Base-by-base conservation (phyloP, 2,797 vertebrate genomes). In the Falco cherrug region DNA sequence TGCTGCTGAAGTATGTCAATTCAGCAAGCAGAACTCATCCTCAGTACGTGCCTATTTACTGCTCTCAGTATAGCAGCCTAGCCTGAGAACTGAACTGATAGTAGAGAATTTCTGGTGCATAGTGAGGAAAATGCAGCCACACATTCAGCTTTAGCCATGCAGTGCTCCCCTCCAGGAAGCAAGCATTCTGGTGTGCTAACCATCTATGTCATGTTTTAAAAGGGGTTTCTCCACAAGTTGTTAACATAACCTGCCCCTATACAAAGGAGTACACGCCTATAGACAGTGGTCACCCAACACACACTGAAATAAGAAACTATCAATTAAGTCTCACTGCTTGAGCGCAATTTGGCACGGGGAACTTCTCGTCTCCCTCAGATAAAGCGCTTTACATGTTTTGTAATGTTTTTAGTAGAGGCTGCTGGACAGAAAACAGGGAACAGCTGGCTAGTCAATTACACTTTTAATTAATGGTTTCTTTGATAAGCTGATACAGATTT, bases 381-480 rank as follows among this genome's bases (percentile, higher is more conserved):
- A 95, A 92, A 90, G 75, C 75, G 90, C 96, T 96, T 94, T 95
- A 88, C 20, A 19, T 61, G 85, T 86, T 97, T 85, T 82, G 74
- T 70, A 93, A 73, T 84, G 51, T 91, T 91, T 96, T 90, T 84
- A 95, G 60, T 17, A 95, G 45, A 94, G 74, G 45, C 74, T 92
- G 57, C 47, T 93, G 70, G 75, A 87, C 61, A 83, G 84, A 95
- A 96, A 84, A 81, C 16, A 33, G 33, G 51, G 70, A 92, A 83
- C 97, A 97, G 95, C 94, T 97, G 96, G 91, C 87, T 90, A 91
- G 78, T 95, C 93, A 97, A 95, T 97, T 95, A 96, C 76, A 89
- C 71, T 93, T 94, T 93, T 93, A 98, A 98, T 97, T 97, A 97
- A 96, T 50, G 76, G 80, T 97, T 93, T 95, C 78, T 97, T 94